phyloP scores from a whole-genome alignment of 2,888 invertebrate species.

The Tyria jacobaeae region DNA sequence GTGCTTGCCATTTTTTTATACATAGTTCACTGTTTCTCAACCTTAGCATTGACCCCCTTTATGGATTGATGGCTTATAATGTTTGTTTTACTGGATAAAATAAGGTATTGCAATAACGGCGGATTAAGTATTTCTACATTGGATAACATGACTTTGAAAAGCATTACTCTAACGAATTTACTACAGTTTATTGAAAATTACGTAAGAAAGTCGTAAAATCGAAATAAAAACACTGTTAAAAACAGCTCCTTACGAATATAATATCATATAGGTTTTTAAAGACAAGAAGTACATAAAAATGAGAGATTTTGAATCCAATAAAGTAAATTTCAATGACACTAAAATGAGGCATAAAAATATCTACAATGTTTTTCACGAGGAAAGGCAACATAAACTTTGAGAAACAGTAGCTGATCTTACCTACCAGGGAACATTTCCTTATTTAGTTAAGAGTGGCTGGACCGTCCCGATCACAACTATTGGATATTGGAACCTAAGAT shows the following conservation, averaged over 20 bases:
- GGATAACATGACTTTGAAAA: too few species aligned
- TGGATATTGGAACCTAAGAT: conserved; percentile 45
- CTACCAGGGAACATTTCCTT: conserved; percentile 52
- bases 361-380: background rate
- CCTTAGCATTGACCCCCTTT: background rate
- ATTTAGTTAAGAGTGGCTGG: conserved; percentile 40
- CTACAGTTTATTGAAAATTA: too few species aligned
- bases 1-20: conserved; percentile 4
- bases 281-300: too few species aligned
- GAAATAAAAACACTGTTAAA: too few species aligned
- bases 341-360: background rate
- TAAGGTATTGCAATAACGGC: background rate
- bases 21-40: conserved; percentile 1
- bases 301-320: background rate
- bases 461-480: conserved; percentile 41
- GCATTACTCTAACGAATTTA: too few species aligned
- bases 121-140: too few species aligned
- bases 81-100: too few species aligned
- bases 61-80: background rate
- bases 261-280: too few species aligned
- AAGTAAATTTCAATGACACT: background rate
- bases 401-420: conserved; percentile 10
- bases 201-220: too few species aligned
- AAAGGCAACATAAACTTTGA: conserved; percentile 7
- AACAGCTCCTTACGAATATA: too few species aligned